phyloP scores from a whole-genome alignment of 2,797 vertebrate genomes.

The Schizopygopsis malacanthus region DNA sequence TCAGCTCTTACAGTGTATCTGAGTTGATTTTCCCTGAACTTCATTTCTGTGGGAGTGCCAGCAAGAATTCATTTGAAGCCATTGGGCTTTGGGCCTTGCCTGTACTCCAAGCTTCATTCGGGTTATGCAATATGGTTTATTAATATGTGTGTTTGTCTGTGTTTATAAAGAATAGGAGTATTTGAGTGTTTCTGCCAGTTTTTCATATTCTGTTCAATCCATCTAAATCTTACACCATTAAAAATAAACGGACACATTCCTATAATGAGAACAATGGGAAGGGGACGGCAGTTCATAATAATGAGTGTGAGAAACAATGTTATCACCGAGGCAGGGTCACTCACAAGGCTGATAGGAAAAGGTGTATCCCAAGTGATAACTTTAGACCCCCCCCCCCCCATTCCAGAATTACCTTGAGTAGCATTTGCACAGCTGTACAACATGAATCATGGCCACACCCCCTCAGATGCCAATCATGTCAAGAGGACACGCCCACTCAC shows the following conservation, averaged over 20 bases:
- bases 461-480: background rate
- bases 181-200: slow-evolving; percentile 7
- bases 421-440: background rate
- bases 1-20: background rate
- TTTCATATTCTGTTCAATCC: slow-evolving; percentile 61
- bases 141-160: slow-evolving; percentile 38
- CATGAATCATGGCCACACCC: background rate
- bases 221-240: slow-evolving; percentile 60
- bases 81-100: background rate
- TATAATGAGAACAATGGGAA: slow-evolving; percentile 62
- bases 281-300: slow-evolving; percentile 59
- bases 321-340: slow-evolving; percentile 61
- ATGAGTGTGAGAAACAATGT: slow-evolving; percentile 68
- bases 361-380: slow-evolving; percentile 52
- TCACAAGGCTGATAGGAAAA: slow-evolving; percentile 56
- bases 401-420: slow-evolving; percentile 58
- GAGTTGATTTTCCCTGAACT: background rate
- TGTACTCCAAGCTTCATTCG: slow-evolving; percentile 16
- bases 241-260: slow-evolving; percentile 45
- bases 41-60: background rate
- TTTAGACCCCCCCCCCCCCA: slow-evolving; percentile 28
- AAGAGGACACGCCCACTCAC: background rate
- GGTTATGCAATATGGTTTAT: slow-evolving; percentile 16
- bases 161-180: slow-evolving; percentile 24
- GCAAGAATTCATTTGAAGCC: background rate